A percentile compares a stretch with the other conserved stretches of the same genome.
These are phyloP conservation scores for Mycalesis mineus DNA, from an alignment of 2,888 invertebrate genomes.

Conservation along the genomic window DNA sequence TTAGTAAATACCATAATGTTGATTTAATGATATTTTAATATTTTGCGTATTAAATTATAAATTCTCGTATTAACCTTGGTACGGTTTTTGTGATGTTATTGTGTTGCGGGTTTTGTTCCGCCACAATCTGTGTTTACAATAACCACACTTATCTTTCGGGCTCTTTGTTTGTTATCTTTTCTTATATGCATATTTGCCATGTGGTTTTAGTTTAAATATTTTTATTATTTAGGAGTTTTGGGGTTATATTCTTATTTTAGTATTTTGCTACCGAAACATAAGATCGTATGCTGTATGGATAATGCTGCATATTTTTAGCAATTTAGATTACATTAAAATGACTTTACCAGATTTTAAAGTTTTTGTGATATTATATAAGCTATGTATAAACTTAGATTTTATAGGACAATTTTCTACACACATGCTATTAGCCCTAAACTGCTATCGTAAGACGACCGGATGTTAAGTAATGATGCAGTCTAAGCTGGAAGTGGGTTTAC, in stretches of 20 bases:
- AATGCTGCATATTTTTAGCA: too few species aligned
- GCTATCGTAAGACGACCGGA: too few species aligned
- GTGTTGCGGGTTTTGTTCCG: background rate
- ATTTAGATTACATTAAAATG: too few species aligned
- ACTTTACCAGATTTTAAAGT: too few species aligned
- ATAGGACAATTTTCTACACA: too few species aligned
- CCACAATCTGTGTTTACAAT: conserved; percentile 8
- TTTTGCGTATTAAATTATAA: background rate
- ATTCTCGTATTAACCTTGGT: conserved; percentile 8
- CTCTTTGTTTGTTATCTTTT: conserved; percentile 15
- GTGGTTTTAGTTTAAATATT: conserved; percentile 9
- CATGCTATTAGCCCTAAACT: too few species aligned
- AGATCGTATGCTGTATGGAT: background rate
- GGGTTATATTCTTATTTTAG: background rate
- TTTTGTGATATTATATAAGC: too few species aligned
- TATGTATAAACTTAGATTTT: too few species aligned
- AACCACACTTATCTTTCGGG: conserved; percentile 2
- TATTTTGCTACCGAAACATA: background rate
- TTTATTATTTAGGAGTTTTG: background rate
- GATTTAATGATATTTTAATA: background rate
- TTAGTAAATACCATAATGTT: background rate
- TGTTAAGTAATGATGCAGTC: too few species aligned
- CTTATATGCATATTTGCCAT: conserved; percentile 6
- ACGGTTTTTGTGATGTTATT: conserved; percentile 13
- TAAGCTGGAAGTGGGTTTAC: too few species aligned